phyloP scores from a whole-genome alignment of 2,113 vertebrate species.

The Choloepus hoffmanni region DNA sequence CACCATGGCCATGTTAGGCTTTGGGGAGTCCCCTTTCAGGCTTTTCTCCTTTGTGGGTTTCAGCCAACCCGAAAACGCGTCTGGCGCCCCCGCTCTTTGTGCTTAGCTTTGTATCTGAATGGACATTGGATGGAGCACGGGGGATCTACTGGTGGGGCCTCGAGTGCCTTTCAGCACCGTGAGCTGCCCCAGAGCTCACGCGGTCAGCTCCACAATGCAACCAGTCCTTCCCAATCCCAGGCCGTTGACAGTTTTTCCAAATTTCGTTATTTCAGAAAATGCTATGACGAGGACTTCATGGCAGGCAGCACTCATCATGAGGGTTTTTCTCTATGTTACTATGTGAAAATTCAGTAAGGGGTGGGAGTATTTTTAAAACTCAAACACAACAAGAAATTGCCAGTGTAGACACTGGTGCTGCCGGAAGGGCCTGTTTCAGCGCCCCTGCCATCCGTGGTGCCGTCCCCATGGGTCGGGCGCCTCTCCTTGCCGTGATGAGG shows the following conservation, averaged over 20 bases:
- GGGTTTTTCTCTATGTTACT: accelerated
- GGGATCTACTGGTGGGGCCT: not conserved
- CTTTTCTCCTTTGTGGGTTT: not conserved
- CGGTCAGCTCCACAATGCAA: accelerated
- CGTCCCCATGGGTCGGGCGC: not conserved
- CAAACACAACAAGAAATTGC: accelerated
- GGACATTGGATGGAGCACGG: accelerated
- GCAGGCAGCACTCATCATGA: accelerated
- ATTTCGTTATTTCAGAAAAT: too few species aligned
- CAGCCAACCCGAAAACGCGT: too few species aligned
- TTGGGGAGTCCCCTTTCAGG: not conserved
- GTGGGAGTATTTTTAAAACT: accelerated
- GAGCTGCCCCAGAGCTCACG: accelerated
- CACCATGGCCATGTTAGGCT: not conserved
- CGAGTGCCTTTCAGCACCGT: not conserved
- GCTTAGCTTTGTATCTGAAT: accelerated
- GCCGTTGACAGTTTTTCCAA: not conserved
- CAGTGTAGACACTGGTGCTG: accelerated
- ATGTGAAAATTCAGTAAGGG: too few species aligned
- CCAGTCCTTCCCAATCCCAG: accelerated
- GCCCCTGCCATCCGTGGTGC: too few species aligned
- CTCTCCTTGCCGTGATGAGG: too few species aligned
- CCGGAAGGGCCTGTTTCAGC: not conserved
- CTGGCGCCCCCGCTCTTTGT: not conserved
- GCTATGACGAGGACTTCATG: accelerated